These are phyloP conservation scores for Alosa alosa DNA, from an alignment of 2,113 vertebrate genomes.

Conservation along the genomic window DNA sequence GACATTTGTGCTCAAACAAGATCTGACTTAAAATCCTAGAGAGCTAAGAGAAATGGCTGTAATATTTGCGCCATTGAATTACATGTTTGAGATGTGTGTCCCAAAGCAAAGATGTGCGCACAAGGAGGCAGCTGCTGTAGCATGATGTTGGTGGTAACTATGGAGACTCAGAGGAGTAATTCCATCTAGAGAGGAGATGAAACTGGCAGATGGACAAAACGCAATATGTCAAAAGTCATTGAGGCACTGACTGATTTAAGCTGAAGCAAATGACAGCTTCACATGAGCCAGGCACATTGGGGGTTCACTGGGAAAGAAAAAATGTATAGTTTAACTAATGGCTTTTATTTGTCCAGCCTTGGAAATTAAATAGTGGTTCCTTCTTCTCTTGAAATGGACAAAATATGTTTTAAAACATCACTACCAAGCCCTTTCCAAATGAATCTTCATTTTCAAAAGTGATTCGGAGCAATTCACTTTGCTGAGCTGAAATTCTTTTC, in stretches of 20 bases:
- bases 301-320: neutral
- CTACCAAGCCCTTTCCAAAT: neutral
- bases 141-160: slow-evolving; percentile 33
- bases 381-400: neutral
- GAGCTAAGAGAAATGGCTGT: slow-evolving; percentile 26
- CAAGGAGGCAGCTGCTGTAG: neutral
- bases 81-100: slow-evolving; percentile 18
- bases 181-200: slow-evolving; percentile 42
- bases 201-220: slow-evolving; percentile 41
- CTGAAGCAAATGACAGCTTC: slow-evolving; percentile 40
- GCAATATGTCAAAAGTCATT: slow-evolving; percentile 44
- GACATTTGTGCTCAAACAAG: neutral
- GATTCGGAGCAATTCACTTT: neutral
- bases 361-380: neutral
- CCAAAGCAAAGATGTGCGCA: slow-evolving; percentile 24
- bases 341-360: neutral
- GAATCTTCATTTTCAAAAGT: neutral
- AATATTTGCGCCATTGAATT: slow-evolving; percentile 29
- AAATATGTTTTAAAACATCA: neutral
- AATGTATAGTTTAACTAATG: neutral
- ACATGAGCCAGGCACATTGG: neutral
- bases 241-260: slow-evolving; percentile 39
- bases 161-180: slow-evolving; percentile 48
- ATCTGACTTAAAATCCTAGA: neutral
- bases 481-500: neutral